These are phyloP conservation scores for Syrphus vitripennis DNA, from an alignment of 2,888 invertebrate genomes.

Conservation along the genomic window DNA sequence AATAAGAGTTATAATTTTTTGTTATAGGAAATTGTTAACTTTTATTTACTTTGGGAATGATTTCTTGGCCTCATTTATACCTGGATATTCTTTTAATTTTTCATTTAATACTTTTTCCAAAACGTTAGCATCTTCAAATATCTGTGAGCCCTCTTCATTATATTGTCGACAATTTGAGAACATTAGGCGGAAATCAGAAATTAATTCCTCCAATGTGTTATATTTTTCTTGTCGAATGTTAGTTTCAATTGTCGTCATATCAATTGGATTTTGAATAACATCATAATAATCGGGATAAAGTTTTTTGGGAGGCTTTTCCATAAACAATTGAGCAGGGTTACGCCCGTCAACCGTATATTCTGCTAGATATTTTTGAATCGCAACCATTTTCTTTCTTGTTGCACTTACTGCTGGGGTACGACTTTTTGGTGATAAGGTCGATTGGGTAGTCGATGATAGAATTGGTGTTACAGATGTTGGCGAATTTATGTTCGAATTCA, in stretches of 20 bases:
- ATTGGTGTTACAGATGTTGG: conserved; percentile 73
- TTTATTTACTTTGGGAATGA: conserved; percentile 74
- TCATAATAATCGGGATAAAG: conserved; percentile 97
- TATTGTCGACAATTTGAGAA: conserved; percentile 98
- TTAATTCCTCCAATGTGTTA: conserved; percentile 91
- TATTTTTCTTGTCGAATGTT: conserved; percentile 94
- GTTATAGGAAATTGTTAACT: neutral
- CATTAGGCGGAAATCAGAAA: conserved; percentile 95
- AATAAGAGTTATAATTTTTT: no score
- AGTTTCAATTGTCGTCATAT: conserved; percentile 95
- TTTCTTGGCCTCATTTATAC: conserved; percentile 82
- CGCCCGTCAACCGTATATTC: conserved; percentile 89
- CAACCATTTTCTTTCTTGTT: conserved; percentile 90
- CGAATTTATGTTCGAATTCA: conserved; percentile 75
- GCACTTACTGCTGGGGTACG: conserved; percentile 77
- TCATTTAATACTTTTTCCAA: conserved; percentile 92
- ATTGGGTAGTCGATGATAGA: conserved; percentile 41
- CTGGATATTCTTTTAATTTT: conserved; percentile 89
- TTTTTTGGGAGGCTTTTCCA: conserved; percentile 98
- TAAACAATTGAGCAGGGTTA: conserved; percentile 94
- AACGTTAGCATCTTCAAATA: conserved; percentile 96
- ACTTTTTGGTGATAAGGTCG: conserved; percentile 77
- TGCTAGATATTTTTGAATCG: conserved; percentile 88
- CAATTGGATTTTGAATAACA: conserved; percentile 96
- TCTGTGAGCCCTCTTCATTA: conserved; percentile 97